Conservation (phyloP, 2,113 vertebrate genomes). For the Phocoena sinus region DNA sequence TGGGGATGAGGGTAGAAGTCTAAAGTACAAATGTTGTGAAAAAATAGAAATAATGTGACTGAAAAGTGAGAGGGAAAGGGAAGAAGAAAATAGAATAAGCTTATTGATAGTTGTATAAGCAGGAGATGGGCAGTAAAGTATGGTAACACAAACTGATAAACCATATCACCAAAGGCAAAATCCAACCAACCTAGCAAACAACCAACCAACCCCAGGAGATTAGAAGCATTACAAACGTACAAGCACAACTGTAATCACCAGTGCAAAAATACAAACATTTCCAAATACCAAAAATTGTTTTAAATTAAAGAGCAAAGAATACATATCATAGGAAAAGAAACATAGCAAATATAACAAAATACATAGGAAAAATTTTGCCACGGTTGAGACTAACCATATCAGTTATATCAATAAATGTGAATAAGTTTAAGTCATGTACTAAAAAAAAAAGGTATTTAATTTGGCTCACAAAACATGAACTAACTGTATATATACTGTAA, state of each 20-base stretch:
- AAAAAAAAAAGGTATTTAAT: background rate
- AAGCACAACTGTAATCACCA: background rate
- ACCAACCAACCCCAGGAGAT: background rate
- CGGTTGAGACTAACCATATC: background rate
- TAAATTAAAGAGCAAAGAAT: background rate
- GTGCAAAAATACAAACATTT: conserved; percentile 14
- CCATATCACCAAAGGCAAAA: background rate
- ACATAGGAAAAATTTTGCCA: background rate
- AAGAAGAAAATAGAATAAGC: background rate
- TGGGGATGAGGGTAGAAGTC: background rate
- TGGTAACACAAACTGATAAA: background rate
- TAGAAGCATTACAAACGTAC: background rate
- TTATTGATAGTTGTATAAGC: background rate
- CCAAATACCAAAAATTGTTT: background rate
- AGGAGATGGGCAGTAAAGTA: background rate
- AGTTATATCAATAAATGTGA: background rate
- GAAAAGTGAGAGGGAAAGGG: background rate
- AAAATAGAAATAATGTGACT: background rate
- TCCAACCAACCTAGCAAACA: background rate
- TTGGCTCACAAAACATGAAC: background rate
- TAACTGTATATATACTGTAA: background rate
- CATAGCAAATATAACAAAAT: background rate
- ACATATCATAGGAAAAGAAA: background rate
- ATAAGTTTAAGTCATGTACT: background rate
- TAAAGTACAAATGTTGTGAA: background rate